These are phyloP conservation scores for Ethmia dodecea DNA, from an alignment of 2,888 invertebrate genomes.

Conservation along the genomic window DNA sequence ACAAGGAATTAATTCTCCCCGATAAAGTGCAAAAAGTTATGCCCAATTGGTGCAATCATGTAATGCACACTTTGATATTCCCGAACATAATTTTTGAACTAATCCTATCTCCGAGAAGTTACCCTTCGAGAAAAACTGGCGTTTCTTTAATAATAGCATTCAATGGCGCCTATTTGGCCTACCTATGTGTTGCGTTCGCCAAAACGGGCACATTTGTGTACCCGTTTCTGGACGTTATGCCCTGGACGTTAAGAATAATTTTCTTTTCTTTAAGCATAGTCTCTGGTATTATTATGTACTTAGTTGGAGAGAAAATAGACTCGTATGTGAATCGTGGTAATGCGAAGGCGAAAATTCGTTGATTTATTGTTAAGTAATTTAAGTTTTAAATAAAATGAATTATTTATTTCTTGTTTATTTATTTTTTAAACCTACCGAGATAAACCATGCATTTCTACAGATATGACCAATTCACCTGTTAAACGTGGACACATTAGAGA, in stretches of 20 bases:
- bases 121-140: conserved; percentile 82
- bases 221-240: conserved; percentile 87
- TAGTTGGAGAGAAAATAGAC: conserved; percentile 83
- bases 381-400: too few species aligned
- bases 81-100: conserved; percentile 87
- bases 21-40: conserved; percentile 86
- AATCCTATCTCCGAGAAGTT: conserved; percentile 81
- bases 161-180: conserved; percentile 81
- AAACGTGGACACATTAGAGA: too few species aligned
- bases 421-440: too few species aligned
- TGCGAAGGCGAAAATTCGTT: too few species aligned
- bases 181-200: conserved; percentile 83
- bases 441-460: too few species aligned
- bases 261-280: conserved; percentile 81
- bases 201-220: conserved; percentile 92
- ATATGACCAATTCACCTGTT: too few species aligned
- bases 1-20: conserved; percentile 93
- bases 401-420: too few species aligned
- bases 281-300: conserved; percentile 79
- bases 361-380: too few species aligned
- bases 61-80: conserved; percentile 90
- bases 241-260: conserved; percentile 80
- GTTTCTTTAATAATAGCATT: conserved; percentile 75
- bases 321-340: neutral
- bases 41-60: conserved; percentile 93